These are phyloP conservation scores for Rhea pennata DNA, from an alignment of 2,113 vertebrate species.

Conservation along the genomic window DNA sequence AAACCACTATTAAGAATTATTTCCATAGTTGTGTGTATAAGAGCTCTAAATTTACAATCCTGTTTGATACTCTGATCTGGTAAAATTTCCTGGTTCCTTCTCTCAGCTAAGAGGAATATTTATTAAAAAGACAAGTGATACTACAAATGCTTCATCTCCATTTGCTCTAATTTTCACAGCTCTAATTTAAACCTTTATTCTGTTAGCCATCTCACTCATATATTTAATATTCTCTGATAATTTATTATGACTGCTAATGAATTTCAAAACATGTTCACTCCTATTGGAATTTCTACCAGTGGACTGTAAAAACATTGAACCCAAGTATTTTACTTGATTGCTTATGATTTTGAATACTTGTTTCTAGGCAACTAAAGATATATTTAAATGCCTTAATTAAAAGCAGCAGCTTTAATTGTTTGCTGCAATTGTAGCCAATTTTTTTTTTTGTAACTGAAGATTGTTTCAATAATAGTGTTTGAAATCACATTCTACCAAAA, in stretches of 20 bases:
- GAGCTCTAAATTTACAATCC: not conserved
- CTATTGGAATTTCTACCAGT: not conserved
- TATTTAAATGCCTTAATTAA: slow-evolving; percentile 55
- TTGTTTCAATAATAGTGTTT: slow-evolving; percentile 32
- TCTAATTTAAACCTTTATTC: slow-evolving; percentile 12
- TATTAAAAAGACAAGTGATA: not conserved
- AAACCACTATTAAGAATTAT: not conserved
- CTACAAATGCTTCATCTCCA: not conserved
- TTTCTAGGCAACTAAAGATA: slow-evolving; percentile 35
- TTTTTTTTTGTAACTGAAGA: slow-evolving; percentile 30
- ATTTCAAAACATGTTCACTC: slow-evolving; percentile 4
- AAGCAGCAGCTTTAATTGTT: slow-evolving; percentile 52
- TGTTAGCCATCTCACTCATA: not conserved
- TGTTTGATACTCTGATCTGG: not conserved
- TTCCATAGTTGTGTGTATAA: not conserved
- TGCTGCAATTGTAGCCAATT: slow-evolving; percentile 6
- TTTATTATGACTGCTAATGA: slow-evolving; percentile 24
- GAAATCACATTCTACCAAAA: slow-evolving; percentile 39
- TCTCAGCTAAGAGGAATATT: not conserved
- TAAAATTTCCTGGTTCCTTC: not conserved
- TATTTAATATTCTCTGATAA: slow-evolving; percentile 15
- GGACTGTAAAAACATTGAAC: not conserved
- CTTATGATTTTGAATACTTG: slow-evolving; percentile 37
- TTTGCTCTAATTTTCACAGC: slow-evolving; percentile 13
- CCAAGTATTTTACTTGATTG: slow-evolving; percentile 14